Base-by-base conservation (phyloP, 2,113 vertebrate species). In the Rhinogobius similis region DNA sequence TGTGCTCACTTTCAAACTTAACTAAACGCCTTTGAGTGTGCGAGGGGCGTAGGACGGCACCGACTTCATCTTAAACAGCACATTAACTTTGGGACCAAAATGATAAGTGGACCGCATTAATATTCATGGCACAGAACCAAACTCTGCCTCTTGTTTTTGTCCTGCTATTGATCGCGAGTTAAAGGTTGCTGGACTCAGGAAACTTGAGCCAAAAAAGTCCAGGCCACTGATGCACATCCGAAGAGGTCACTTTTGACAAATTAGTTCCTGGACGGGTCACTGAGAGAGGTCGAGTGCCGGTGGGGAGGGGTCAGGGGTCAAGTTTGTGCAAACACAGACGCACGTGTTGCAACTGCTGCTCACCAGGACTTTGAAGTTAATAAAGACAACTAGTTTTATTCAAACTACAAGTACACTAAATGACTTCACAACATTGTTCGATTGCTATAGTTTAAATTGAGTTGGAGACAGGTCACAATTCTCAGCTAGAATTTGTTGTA, bases 181-280 rank as follows among this genome's bases (percentile, higher is more conserved):
- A 38, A 73, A 61, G 13, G 44, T 26, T 55, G 38, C 0, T 1
- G 69, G 58, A n/a, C 29, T 73, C 61, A 20, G 23, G 62, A 73
- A 64, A 38, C 56, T 4, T n/a, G 36, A 68, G 61, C 16, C 0
- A 62, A 59, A 68, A 24, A 24, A 26, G 72, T 67, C 66, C 26
- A 0, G 26, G 39, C 39, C 23, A 65, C 63, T 32, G 50, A 5
- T 36, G 59, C 50, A 39, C 67, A 65, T 67, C 20, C 68, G 29
- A 21, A 32, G 66, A 71, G 86, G 81, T 82, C 86, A 68, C 23
- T 67, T 80, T 46, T 75, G 84, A 90, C 86, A 87, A 92, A 92
- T 89, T 68, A 75, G 87, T 70, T 53, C 78, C 86, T 83, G 76
- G 87, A 88, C 4, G 84, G 87, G 87, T 90, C 89, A 86, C 71